Base-by-base conservation (phyloP, 2,113 vertebrate genomes). In the Melanocharis versteri region DNA sequence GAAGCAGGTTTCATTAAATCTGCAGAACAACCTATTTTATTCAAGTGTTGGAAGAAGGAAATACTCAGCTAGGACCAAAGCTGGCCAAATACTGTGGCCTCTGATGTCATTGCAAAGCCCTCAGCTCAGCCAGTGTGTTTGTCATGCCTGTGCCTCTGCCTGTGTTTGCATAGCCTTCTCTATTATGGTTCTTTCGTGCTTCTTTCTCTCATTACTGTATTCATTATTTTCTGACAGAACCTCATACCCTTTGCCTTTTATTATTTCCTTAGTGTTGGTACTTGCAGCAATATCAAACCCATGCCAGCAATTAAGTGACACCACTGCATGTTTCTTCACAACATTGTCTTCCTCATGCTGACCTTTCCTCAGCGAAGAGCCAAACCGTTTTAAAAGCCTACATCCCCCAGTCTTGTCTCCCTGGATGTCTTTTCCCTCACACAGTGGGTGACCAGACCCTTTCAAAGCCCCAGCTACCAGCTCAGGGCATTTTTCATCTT, bases 151-250 rank as follows among this genome's bases (percentile, higher is more conserved):
- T 40, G 50, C 65, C 81, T 76, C 61, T 68, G 79, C 3, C 11
- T 65, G 83, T 42, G 57, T 85, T 91, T 86, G 45, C 70, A 71
- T 11, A 80, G 56, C 35, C 83, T 68, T 86, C 84, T 91, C 91
- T 94, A 80, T 91, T 87, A 75, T 2, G 70, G 66, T 40, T 69
- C 76, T 91, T 93, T 92, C 37, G 45, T 75, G 83, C 76, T 95
- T 95, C 57, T 75, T 92, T 87, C 92, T 90, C 87, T 96, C 76
- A 77, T 83, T 94, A 84, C 33, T 68, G 58, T 37, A 90, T 92
- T 94, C 78, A 95, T 93, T 90, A 90, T 94, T 94, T 94, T 83
- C 94, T 86, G 85, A 87, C 66, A 96, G 83, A 93, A 89, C 75
- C 81, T 93, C 79, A 75, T 50, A 66, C 71, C 70, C 35, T 96